Conservation (phyloP, 1,140 invertebrate species). For the Branchinecta lindahli region DNA sequence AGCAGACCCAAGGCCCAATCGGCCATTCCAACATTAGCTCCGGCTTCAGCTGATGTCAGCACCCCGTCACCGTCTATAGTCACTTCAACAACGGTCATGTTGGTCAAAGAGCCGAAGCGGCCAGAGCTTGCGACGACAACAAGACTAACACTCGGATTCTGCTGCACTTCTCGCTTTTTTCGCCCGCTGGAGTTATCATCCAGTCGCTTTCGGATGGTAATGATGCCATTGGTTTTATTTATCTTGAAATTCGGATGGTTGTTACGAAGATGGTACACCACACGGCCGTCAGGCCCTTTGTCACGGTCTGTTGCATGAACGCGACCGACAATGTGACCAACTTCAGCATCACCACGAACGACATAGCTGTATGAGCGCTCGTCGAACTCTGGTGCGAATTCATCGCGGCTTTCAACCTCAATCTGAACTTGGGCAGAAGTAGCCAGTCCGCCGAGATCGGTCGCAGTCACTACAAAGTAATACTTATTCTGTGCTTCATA, state of each 20-base stretch:
- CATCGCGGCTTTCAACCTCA: slow-evolving; percentile 76
- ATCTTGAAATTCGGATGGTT: slow-evolving; percentile 76
- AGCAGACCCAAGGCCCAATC: slow-evolving; percentile 74
- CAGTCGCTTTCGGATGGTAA: slow-evolving; percentile 64
- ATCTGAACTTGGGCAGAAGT: slow-evolving; percentile 61
- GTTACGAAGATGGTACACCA: slow-evolving; percentile 70
- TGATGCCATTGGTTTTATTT: slow-evolving; percentile 71
- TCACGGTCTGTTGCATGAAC: slow-evolving; percentile 78
- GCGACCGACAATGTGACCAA: slow-evolving; percentile 65
- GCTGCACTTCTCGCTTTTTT: slow-evolving; percentile 30
- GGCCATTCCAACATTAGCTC: slow-evolving; percentile 48
- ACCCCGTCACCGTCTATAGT: slow-evolving; percentile 44
- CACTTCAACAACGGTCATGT: slow-evolving; percentile 71
- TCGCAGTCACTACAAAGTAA: slow-evolving; percentile 62
- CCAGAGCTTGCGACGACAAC: slow-evolving; percentile 75
- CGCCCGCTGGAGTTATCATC: slow-evolving; percentile 31
- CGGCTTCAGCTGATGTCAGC: slow-evolving; percentile 34
- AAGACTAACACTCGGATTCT: slow-evolving; percentile 44
- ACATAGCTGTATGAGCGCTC: slow-evolving; percentile 71
- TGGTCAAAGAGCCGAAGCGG: slow-evolving; percentile 61
- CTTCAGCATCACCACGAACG: slow-evolving; percentile 48
- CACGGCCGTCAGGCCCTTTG: slow-evolving; percentile 71
- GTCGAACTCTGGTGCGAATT: slow-evolving; percentile 78
- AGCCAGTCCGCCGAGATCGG: slow-evolving; percentile 59
- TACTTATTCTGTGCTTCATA: slow-evolving; percentile 69